These are phyloP conservation scores for Apodemia mormo DNA, from an alignment of 2,888 invertebrate genomes.

Conservation along the genomic window DNA sequence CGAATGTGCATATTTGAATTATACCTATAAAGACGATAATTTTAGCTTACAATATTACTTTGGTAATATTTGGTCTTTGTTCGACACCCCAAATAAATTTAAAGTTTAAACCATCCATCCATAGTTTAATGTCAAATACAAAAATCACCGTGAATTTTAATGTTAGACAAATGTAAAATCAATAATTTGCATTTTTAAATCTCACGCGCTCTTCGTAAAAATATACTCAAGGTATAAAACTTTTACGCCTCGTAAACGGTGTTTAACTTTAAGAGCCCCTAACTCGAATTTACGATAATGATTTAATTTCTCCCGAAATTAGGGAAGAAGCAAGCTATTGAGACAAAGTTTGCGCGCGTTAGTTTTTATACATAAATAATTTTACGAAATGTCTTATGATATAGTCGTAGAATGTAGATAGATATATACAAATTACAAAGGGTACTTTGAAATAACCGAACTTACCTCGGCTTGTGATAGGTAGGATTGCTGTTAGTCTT, in stretches of 20 bases:
- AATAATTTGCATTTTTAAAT: too few species aligned
- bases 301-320: slow-evolving; percentile 40
- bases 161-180: neutral
- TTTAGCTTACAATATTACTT: too few species aligned
- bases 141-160: neutral
- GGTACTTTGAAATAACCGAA: neutral
- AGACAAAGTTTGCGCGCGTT: slow-evolving; percentile 6
- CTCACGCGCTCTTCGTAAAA: neutral
- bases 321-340: slow-evolving; percentile 7
- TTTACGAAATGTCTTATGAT: neutral
- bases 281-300: slow-evolving; percentile 48
- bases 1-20: too few species aligned
- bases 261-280: slow-evolving; percentile 46
- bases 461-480: slow-evolving; percentile 86
- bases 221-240: neutral
- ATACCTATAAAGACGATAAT: too few species aligned
- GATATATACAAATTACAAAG: too few species aligned
- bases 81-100: neutral
- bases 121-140: neutral
- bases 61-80: too few species aligned
- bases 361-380: slow-evolving; percentile 7
- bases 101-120: neutral
- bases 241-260: slow-evolving; percentile 34
- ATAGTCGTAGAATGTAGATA: neutral
- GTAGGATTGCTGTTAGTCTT: slow-evolving; percentile 89